Percentiles rank a stretch among this genome's conserved stretches.
phyloP scores from a whole-genome alignment of 2,888 invertebrate species.

The Ecdyonurus torrentis region DNA sequence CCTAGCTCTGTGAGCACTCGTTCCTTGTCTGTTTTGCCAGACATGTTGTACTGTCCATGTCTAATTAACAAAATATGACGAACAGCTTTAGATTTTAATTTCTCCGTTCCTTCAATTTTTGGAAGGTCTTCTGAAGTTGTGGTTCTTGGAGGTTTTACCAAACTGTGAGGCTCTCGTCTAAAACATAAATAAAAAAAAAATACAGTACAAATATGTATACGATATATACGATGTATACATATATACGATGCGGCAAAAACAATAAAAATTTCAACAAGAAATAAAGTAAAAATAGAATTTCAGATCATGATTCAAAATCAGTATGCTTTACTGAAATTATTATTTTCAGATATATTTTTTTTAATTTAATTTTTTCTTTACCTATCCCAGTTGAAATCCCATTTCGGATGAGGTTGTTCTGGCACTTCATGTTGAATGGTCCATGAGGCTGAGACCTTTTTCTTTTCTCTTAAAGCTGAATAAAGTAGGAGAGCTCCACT shows the following conservation, averaged over 20 bases:
- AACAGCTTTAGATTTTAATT: slow-evolving; percentile 39
- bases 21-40: slow-evolving; percentile 52
- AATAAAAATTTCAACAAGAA: no score
- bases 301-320: no score
- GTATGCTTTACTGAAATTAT: no score
- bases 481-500: slow-evolving; percentile 48
- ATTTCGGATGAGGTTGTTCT: slow-evolving; percentile 31
- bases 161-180: slow-evolving; percentile 55
- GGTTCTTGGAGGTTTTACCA: slow-evolving; percentile 39
- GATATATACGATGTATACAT: not conserved
- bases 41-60: slow-evolving; percentile 84
- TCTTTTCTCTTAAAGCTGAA: slow-evolving; percentile 20
- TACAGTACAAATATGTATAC: slow-evolving; percentile 1
- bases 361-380: no score
- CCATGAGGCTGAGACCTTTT: slow-evolving; percentile 13
- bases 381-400: slow-evolving; percentile 87
- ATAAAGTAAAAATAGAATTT: no score
- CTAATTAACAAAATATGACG: slow-evolving; percentile 81
- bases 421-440: slow-evolving; percentile 46
- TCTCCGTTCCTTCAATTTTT: slow-evolving; percentile 36
- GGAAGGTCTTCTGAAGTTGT: not conserved
- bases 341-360: no score
- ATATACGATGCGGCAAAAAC: no score
- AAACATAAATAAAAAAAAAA: slow-evolving; percentile 16
- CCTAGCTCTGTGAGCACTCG: slow-evolving; percentile 67